These are phyloP conservation scores for Hydriomena furcata DNA, from an alignment of 2,888 invertebrate species.

Conservation along the genomic window DNA sequence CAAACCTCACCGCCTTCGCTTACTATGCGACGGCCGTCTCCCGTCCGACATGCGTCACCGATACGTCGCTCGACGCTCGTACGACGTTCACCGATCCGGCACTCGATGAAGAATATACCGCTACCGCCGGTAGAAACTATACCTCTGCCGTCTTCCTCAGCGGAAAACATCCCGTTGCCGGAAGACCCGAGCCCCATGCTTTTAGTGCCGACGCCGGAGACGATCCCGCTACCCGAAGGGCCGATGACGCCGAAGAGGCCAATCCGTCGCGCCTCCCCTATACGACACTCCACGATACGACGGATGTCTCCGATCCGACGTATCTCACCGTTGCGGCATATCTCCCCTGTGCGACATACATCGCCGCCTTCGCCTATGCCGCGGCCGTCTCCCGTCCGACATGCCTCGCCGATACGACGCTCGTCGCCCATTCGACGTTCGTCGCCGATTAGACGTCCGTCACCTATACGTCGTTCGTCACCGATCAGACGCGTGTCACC, in stretches of 20 bases:
- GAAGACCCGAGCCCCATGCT: conserved; percentile 64
- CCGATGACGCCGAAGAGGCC: conserved; percentile 53
- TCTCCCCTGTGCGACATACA: conserved; percentile 8
- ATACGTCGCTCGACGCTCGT: conserved; percentile 8
- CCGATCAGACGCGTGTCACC: conserved; percentile 14
- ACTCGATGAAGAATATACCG: conserved; percentile 70
- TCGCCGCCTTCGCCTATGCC: conserved; percentile 2
- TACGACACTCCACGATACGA: conserved; percentile 5
- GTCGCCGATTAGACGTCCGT: conserved; percentile 7
- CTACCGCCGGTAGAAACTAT: conserved; percentile 73
- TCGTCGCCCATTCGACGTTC: conserved; percentile 5
- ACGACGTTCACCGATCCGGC: conserved; percentile 1
- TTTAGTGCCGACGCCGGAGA: conserved; percentile 60
- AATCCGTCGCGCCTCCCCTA: conserved; percentile 10
- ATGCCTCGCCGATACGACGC: conserved; percentile 12
- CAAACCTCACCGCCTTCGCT: conserved; percentile 4
- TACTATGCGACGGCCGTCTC: not conserved
- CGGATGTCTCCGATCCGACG: conserved; percentile 2
- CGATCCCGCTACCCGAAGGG: conserved; percentile 70
- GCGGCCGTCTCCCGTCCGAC: conserved; percentile 8
- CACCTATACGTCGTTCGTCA: conserved; percentile 1
- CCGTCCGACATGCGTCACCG: conserved; percentile 8
- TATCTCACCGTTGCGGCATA: conserved; percentile 1
- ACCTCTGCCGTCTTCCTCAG: conserved; percentile 62
- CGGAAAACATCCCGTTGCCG: conserved; percentile 68